Conservation (phyloP, 2,797 vertebrate species). For the Tragopan temminckii region DNA sequence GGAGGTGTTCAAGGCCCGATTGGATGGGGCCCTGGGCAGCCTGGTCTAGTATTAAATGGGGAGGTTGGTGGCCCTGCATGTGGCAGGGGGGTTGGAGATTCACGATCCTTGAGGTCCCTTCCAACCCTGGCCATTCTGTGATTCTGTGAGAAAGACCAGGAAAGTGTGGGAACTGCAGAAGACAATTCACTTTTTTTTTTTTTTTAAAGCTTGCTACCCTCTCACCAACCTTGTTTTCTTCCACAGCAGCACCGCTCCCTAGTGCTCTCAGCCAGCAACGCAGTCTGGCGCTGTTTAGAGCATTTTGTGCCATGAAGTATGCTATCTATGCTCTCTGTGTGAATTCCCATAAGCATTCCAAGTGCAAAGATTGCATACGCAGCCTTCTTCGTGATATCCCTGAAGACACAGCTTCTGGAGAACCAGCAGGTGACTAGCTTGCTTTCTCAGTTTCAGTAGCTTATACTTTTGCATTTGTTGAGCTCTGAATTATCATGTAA, state of each 20-base stretch:
- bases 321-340: constrained; percentile 94
- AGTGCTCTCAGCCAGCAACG: constrained; percentile 79
- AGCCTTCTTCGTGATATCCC: constrained; percentile 25
- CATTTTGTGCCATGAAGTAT: constrained; percentile 97
- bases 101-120: too few relatives aligned
- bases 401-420: constrained; percentile 40
- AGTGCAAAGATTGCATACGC: constrained; percentile 80
- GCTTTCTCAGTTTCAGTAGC: constrained; percentile 45
- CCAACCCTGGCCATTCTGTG: neutral
- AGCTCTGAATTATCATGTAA: neutral
- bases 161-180: neutral
- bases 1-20: too few relatives aligned
- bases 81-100: too few relatives aligned
- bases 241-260: constrained; percentile 34
- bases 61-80: too few relatives aligned
- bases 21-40: too few relatives aligned
- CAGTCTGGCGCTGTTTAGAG: constrained; percentile 89
- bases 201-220: neutral
- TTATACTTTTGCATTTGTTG: neutral
- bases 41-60: too few relatives aligned
- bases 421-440: constrained; percentile 39
- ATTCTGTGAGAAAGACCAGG: neutral
- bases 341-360: constrained; percentile 84
- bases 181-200: neutral
- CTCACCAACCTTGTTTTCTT: neutral